These are phyloP conservation scores for Huso huso DNA, from an alignment of 2,797 vertebrate species.

Conservation along the genomic window DNA sequence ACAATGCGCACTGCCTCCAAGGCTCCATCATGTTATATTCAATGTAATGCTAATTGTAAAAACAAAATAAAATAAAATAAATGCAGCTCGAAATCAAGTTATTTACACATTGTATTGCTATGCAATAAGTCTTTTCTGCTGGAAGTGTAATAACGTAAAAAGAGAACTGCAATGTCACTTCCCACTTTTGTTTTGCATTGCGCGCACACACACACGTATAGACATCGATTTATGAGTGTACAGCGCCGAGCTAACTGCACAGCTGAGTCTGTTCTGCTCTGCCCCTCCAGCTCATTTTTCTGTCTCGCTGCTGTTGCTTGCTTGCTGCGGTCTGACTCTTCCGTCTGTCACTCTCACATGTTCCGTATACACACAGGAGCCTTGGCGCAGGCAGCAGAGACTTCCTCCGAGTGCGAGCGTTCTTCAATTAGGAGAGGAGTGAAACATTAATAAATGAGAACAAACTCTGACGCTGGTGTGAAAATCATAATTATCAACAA, in stretches of 20 bases:
- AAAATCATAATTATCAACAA: too few species aligned
- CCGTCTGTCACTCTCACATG: constrained; percentile 35
- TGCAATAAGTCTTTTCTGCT: constrained; percentile 8
- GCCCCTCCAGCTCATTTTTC: constrained; percentile 27
- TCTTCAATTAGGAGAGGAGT: too few species aligned
- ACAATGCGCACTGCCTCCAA: constrained; percentile 88
- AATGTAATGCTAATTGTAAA: background rate
- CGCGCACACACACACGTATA: constrained; percentile 7
- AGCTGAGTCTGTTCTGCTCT: constrained; percentile 21
- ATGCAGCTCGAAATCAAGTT: background rate
- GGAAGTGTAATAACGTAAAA: constrained; percentile 16
- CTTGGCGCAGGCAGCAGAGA: background rate
- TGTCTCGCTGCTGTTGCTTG: constrained; percentile 6
- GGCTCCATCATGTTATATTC: constrained; percentile 72
- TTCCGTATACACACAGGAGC: constrained; percentile 16
- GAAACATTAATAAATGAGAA: too few species aligned
- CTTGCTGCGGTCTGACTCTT: constrained; percentile 32
- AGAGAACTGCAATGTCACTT: constrained; percentile 12
- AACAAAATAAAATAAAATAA: background rate
- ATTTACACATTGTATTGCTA: constrained; percentile 21
- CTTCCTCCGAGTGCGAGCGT: too few species aligned
- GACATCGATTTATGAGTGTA: background rate
- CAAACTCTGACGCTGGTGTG: too few species aligned
- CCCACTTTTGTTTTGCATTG: constrained; percentile 19
- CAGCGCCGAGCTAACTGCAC: constrained; percentile 17